Evolutionary conservation across 2,113 vertebrate genomes (phyloP).

Genomic region (Pandion haliaetus): DNA sequence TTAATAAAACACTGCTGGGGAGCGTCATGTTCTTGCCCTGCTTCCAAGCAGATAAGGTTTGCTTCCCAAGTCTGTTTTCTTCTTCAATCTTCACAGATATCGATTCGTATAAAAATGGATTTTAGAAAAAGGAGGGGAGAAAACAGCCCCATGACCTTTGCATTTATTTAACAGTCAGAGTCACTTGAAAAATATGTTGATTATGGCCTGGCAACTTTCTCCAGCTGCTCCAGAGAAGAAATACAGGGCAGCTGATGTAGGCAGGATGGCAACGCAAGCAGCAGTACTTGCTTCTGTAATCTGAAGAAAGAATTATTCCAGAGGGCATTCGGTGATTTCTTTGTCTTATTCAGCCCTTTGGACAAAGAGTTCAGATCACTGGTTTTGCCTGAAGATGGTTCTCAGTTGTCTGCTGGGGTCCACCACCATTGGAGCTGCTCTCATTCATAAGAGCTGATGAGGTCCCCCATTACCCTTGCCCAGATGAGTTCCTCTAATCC

Average conservation of each 20-base stretch:
- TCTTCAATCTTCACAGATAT: not conserved
- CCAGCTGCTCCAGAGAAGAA: rapidly evolving
- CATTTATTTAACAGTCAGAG: not conserved
- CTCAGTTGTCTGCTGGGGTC: not conserved
- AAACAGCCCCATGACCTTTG: constrained; percentile 21
- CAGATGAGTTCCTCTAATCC: not conserved
- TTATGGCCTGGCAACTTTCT: not conserved
- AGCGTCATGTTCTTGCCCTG: not conserved
- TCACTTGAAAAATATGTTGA: not conserved
- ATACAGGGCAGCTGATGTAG: not conserved
- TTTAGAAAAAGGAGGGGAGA: not conserved
- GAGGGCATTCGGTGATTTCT: not conserved
- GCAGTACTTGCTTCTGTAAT: not conserved
- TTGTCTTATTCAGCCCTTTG: not conserved
- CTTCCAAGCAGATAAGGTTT: not conserved
- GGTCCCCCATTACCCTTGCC: not conserved
- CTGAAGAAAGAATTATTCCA: not conserved
- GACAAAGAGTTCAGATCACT: not conserved
- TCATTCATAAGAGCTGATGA: not conserved
- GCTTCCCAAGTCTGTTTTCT: not conserved
- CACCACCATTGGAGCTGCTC: not conserved
- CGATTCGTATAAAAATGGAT: not conserved
- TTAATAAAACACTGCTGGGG: not conserved
- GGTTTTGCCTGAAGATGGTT: rapidly evolving
- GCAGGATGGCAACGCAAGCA: not conserved